Base-by-base conservation (phyloP, 2,888 invertebrate species). In the Megaustenia siamemsis region DNA sequence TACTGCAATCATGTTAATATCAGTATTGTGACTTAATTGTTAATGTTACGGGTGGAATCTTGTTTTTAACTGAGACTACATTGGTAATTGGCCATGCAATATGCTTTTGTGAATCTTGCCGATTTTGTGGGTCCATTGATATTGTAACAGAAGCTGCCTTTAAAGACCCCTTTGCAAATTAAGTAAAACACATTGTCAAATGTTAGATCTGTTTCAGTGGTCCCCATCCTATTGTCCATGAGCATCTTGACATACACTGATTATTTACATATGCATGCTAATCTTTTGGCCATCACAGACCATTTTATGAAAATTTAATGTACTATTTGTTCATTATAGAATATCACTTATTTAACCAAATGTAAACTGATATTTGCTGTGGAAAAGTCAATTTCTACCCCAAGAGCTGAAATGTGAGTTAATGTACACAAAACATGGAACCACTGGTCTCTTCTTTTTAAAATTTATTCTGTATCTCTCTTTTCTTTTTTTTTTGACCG, bases 31-130 rank as follows among this genome's bases (percentile, higher is more conserved):
- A n/a, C 56, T 18, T 10, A 28, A 71, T n/a, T 71, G 71, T 71
- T 71, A 43, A 43, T 71, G 71, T 71, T 71, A 45, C 43, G 24
- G 40, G 40, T 28, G 43, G n/a, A n/a, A 71, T n/a, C n/a, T 43
- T n/a, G n/a, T 8, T 40, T 43, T 43, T 4, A 43, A 45, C 43
- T 43, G 43, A 21, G 43, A 21, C n/a, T 43, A 45, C n/a, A 45
- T n/a, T 71, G 43, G 10, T 43, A 43, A 71, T 12, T 12, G n/a
- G 45, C 43, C n/a, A 24, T n/a, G n/a, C 3, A 15, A 60, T 69
- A 24, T 69, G 40, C 40, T 24, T 21, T 43, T 40, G 24, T 38
- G 40, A 69, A 40, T 69, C 69, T 69, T 69, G 40, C 69, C 21
- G 5, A n/a, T 6, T 28, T 60, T 28, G n/a, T n/a, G 5, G 60